These are phyloP conservation scores for Acyrthosiphon pisum DNA, from an alignment of 1,140 invertebrate genomes.

Conservation along the genomic window DNA sequence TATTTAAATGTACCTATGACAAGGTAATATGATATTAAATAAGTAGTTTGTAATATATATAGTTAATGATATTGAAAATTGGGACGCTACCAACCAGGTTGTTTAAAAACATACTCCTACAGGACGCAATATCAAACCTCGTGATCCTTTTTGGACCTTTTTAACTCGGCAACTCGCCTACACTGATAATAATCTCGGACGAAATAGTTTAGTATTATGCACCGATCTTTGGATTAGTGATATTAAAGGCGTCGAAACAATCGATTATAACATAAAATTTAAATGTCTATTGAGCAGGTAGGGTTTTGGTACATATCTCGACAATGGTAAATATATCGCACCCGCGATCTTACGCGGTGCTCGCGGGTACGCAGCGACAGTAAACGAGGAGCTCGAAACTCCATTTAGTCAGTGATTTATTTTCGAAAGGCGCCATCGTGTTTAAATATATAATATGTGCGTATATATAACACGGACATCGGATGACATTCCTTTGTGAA, in stretches of 20 bases:
- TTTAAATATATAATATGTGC: conserved; percentile 1
- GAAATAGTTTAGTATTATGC: no score
- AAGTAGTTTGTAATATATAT: no score
- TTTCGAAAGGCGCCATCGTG: neutral
- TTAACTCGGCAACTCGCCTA: no score
- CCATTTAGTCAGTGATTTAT: neutral
- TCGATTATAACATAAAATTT: neutral
- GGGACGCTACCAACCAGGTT: no score
- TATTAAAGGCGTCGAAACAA: neutral
- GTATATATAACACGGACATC: neutral
- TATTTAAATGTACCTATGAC: no score
- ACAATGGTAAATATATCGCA: neutral
- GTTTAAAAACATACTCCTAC: no score
- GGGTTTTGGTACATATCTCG: neutral
- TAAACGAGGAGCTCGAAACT: neutral
- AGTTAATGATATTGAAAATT: no score
- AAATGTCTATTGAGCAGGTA: neutral
- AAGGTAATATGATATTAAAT: no score
- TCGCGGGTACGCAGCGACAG: neutral
- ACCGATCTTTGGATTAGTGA: neutral
- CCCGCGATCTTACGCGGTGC: neutral
- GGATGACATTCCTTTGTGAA: conserved; percentile 6
- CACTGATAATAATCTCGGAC: no score
- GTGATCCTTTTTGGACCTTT: no score
- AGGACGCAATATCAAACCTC: no score